Conservation (phyloP, 92 coral and sea anemone genomes). For the Siderastrea siderea region DNA sequence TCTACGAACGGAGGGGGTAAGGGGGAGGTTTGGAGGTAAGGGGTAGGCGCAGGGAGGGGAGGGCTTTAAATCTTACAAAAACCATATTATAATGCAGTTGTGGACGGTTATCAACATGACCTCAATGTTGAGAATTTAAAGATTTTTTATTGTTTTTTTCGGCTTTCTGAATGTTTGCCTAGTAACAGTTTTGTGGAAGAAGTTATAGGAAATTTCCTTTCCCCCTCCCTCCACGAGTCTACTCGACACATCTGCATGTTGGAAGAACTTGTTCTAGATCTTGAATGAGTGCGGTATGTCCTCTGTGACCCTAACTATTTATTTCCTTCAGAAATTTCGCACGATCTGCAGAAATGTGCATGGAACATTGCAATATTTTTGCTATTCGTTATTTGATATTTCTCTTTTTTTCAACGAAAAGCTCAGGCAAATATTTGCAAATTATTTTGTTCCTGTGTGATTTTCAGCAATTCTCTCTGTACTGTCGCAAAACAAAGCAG, state of each 20-base stretch:
- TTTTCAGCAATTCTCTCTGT: neutral
- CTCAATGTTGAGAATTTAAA: no score
- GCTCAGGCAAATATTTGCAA: neutral
- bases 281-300: neutral
- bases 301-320: neutral
- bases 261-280: neutral
- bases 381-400: neutral
- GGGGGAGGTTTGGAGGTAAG: neutral
- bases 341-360: neutral
- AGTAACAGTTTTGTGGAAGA: neutral
- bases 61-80: no score
- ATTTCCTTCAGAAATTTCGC: neutral
- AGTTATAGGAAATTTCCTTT: neutral
- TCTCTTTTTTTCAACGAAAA: neutral
- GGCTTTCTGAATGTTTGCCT: neutral
- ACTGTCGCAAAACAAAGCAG: neutral
- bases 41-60: neutral
- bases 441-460: neutral
- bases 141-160: neutral
- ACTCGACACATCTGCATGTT: neutral
- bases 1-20: constrained; percentile 10
- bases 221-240: neutral
- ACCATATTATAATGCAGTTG: no score
- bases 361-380: neutral
- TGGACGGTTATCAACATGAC: no score